Base-by-base conservation (phyloP, 2,113 vertebrate species). In the Semnornis frantzii region DNA sequence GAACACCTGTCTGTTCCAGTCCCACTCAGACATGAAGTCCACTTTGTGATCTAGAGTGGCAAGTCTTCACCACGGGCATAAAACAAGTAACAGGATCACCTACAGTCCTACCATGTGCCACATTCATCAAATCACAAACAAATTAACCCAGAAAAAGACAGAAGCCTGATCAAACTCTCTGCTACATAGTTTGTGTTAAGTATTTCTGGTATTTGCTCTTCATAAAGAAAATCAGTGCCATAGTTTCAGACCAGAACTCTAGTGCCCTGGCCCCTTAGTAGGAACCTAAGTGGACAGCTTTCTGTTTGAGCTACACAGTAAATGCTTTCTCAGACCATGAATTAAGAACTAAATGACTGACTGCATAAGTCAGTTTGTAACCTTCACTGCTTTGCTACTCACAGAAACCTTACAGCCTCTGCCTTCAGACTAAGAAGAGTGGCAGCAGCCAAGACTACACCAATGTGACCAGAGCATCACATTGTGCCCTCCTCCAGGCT, bases 1-100 rank as follows among this genome's bases (percentile, higher is more conserved):
- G 13, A 76, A 48, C 3, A 23, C 39, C 15, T 21, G 17, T 19
- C 34, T 69, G 59, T 34, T 72, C 44, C n/a, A 62, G 15, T 62
- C 24, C 37, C 42, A 27, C 48, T 33, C 20, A 4, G 23, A 15
- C 0, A 2, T 8, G 12, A 65, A 78, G 15, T 21, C 37, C 13
- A 64, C 2, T 7, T 31, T 18, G 6, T 1, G 1, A 42, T 20
- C 52, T n/a, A 24, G 19, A 76, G 42, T 18, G 12, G 10, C 48
- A 20, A 3, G 2, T 30, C 46, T n/a, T 46, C 64, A 74, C 27
- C 30, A 25, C 0, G 4, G 21, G 17, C 48, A 65, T 0, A 66
- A 3, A 77, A 74, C 10, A 39, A n/a, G 6, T 2, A 73, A 34
- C 23, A 57, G 5, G 1, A 64, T 27, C 46, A 52, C 30, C 52